Percentiles rank a stretch among this genome's conserved stretches.
Evolutionary conservation across 2,113 vertebrate species (phyloP).

Genomic region (Python bivittatus): DNA sequence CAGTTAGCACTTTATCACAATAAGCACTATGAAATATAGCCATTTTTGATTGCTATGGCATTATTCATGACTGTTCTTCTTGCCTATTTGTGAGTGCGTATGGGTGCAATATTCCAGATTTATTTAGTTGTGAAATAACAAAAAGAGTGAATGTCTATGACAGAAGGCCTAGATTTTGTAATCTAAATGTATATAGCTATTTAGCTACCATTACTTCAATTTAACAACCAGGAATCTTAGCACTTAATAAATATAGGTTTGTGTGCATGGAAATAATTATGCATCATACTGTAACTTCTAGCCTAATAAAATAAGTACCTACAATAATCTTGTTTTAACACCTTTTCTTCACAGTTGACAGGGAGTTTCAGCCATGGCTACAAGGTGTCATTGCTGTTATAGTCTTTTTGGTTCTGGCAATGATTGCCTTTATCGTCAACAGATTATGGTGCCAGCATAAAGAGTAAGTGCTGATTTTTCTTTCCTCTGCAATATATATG

Average conservation of each 20-base stretch:
- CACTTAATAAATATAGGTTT: not conserved
- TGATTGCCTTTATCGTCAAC: conserved; percentile 76
- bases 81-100: not conserved
- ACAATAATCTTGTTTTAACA: not conserved
- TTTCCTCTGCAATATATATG: not conserved
- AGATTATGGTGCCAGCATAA: conserved; percentile 77
- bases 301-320: not conserved
- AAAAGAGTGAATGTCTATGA: not conserved
- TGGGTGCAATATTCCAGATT: no score
- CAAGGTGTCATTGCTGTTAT: conserved; percentile 78
- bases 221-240: not conserved
- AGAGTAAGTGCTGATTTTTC: conserved; percentile 60
- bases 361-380: conserved; percentile 75
- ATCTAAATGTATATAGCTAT: not conserved
- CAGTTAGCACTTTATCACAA: not conserved
- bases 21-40: not conserved
- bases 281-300: not conserved
- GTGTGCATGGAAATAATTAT: not conserved
- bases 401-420: conserved; percentile 79
- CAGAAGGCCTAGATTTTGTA: not conserved
- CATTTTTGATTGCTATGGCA: not conserved
- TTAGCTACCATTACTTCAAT: not conserved
- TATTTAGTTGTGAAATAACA: not conserved
- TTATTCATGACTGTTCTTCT: not conserved
- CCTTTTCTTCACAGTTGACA: conserved; percentile 31